Conservation (phyloP, 2,113 vertebrate genomes). For the Pollimyrus isidori region DNA sequence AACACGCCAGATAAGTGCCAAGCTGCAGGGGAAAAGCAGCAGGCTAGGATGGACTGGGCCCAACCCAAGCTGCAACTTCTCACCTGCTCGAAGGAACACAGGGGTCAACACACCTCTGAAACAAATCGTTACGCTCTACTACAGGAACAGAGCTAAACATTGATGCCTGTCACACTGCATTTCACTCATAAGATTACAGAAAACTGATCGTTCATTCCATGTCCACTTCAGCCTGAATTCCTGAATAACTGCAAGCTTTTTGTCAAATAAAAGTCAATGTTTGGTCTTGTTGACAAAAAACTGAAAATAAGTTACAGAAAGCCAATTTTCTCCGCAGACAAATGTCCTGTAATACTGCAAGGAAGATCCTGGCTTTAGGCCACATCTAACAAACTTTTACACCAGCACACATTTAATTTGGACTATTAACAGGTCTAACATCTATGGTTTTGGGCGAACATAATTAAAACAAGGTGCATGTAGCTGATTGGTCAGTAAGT, state of each 20-base stretch:
- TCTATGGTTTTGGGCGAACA: constrained; percentile 52
- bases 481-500: constrained; percentile 59
- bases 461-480: constrained; percentile 62
- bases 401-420: constrained; percentile 57
- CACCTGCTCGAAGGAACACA: constrained; percentile 34
- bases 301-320: constrained; percentile 1
- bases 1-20: not conserved
- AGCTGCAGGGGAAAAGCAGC: constrained; percentile 12
- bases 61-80: constrained; percentile 32
- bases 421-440: constrained; percentile 62
- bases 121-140: constrained; percentile 23
- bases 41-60: constrained; percentile 38
- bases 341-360: constrained; percentile 56
- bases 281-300: constrained; percentile 17
- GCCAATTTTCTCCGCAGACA: constrained; percentile 35
- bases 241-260: not conserved
- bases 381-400: constrained; percentile 28
- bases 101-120: constrained; percentile 51
- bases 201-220: not conserved
- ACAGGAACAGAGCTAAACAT: constrained; percentile 35
- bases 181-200: not conserved
- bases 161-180: constrained; percentile 27
- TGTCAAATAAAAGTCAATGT: constrained; percentile 10
- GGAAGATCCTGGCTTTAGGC: constrained; percentile 31
- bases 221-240: constrained; percentile 1